Evolutionary conservation across 1,140 invertebrate genomes (phyloP).

Genomic region (Drosophila gunungcola): DNA sequence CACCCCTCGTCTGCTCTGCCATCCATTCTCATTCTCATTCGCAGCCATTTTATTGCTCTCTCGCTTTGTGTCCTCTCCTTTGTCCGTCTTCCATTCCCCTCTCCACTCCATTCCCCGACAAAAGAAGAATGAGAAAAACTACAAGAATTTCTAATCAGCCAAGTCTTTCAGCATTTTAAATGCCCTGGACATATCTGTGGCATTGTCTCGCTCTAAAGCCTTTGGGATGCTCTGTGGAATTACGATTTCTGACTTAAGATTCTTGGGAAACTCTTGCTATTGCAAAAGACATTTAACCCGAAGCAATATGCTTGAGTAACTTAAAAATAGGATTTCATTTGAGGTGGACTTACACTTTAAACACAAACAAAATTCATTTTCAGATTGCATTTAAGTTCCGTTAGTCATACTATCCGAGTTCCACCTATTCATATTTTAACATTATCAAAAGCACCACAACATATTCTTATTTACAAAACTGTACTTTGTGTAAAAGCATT

Average conservation of each 20-base stretch:
- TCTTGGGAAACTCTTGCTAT: background rate
- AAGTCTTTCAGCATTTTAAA: constrained; percentile 27
- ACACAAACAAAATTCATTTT: background rate
- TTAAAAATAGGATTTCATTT: constrained; percentile 1
- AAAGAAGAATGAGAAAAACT: constrained; percentile 17
- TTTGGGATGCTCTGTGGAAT: constrained; percentile 6
- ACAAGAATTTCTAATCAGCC: constrained; percentile 46
- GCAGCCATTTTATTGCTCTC: constrained; percentile 77
- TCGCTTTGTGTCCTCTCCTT: constrained; percentile 50
- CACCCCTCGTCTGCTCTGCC: constrained; percentile 38
- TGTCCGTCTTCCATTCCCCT: constrained; percentile 34
- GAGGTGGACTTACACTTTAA: background rate
- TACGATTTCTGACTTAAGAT: constrained; percentile 4
- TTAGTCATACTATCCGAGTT: no score
- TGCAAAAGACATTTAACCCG: constrained; percentile 5
- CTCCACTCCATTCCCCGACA: background rate
- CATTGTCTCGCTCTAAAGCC: constrained; percentile 9
- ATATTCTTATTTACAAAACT: no score
- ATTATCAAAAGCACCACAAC: no score
- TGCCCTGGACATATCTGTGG: constrained; percentile 7
- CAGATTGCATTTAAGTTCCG: no score
- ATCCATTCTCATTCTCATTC: constrained; percentile 53
- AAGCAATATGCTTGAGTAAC: background rate
- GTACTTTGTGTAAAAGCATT: no score
- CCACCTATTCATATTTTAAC: no score